Conservation (phyloP, 2,888 invertebrate genomes). For the Papilio demoleus region DNA sequence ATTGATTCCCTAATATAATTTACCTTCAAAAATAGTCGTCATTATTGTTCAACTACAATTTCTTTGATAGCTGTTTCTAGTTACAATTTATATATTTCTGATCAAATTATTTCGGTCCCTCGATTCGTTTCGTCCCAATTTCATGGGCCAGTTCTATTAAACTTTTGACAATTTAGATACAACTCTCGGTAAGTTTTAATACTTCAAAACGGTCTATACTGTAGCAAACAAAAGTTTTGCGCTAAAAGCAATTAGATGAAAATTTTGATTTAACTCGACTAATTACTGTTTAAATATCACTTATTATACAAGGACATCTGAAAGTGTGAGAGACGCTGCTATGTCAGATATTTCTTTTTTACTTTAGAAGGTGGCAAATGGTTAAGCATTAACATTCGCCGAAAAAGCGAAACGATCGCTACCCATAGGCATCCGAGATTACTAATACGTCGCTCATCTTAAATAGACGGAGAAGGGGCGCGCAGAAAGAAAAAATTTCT, state of each 20-base stretch:
- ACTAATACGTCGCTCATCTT: too few relatives aligned
- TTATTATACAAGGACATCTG: too few relatives aligned
- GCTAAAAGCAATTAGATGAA: background rate
- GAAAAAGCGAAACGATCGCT: too few relatives aligned
- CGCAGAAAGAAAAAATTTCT: too few relatives aligned
- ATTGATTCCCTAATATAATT: background rate
- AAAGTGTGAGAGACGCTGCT: too few relatives aligned
- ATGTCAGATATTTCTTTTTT: too few relatives aligned
- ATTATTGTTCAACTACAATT: background rate
- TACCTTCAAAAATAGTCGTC: background rate
- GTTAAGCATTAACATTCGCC: too few relatives aligned
- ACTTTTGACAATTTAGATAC: conserved; percentile 13
- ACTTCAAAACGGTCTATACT: conserved; percentile 1
- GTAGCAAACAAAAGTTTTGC: background rate
- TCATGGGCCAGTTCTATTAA: background rate
- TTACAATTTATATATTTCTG: background rate
- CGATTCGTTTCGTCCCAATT: background rate
- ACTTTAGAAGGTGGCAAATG: too few relatives aligned
- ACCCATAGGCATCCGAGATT: too few relatives aligned
- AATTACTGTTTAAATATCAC: too few relatives aligned
- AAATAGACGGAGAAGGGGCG: too few relatives aligned
- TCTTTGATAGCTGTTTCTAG: background rate
- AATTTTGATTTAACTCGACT: too few relatives aligned
- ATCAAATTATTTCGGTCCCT: background rate
- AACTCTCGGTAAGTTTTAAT: background rate